Evolutionary conservation across 2,113 vertebrate genomes (phyloP).

Genomic region (Corythoichthys intestinalis): DNA sequence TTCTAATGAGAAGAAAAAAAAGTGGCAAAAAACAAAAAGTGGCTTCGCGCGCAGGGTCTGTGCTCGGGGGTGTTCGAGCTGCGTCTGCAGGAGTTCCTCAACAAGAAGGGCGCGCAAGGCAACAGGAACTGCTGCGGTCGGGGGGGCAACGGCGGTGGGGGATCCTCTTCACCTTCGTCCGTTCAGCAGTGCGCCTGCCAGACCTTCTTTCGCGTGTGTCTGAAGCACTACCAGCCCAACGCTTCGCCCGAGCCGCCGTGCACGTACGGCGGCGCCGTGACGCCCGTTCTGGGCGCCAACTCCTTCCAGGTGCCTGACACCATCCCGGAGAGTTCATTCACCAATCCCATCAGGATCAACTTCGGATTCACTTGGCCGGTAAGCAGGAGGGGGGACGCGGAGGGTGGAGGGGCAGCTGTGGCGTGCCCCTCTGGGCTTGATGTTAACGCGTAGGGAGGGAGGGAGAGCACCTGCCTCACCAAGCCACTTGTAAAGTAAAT

Average conservation of each 20-base stretch:
- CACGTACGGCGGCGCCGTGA: conserved; percentile 89
- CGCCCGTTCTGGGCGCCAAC: conserved; percentile 88
- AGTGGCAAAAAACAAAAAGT: not conserved
- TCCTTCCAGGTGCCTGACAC: conserved; percentile 90
- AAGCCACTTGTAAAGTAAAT: conserved; percentile 42
- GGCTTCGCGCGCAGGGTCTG: conserved; percentile 70
- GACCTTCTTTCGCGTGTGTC: conserved; percentile 95
- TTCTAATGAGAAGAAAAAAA: too few relatives aligned
- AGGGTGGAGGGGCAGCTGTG: conserved; percentile 12
- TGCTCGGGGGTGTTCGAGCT: conserved; percentile 94
- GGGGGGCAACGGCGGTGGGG: conserved; percentile 76
- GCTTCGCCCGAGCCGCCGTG: conserved; percentile 95
- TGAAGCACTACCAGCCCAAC: conserved; percentile 96
- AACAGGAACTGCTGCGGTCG: conserved; percentile 88
- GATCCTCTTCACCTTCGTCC: conserved; percentile 73
- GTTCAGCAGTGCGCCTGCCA: conserved; percentile 91
- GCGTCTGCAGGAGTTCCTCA: conserved; percentile 95
- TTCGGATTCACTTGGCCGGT: conserved; percentile 98
- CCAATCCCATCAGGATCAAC: conserved; percentile 88
- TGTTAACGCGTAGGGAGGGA: not conserved
- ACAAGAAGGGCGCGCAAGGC: conserved; percentile 88
- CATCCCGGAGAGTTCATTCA: conserved; percentile 81
- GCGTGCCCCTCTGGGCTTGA: conserved; percentile 20
- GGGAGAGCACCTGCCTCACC: conserved; percentile 59
- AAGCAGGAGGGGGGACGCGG: conserved; percentile 2